Conservation (phyloP, 2,888 invertebrate genomes). For the Zygogramma bicolorata region DNA sequence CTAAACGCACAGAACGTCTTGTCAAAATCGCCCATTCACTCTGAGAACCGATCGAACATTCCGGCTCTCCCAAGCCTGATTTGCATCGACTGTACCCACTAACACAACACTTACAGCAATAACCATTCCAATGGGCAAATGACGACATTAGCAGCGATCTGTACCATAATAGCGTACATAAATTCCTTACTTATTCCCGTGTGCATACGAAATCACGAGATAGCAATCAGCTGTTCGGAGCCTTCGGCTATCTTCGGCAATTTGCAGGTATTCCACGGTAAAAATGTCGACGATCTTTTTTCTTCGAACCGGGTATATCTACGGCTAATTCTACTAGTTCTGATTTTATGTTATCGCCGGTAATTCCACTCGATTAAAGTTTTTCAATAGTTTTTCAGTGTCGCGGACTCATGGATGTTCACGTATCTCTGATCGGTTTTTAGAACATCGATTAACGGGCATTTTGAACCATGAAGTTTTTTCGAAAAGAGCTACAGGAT, state of each 20-base stretch:
- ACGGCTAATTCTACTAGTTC: background rate
- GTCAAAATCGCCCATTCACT: background rate
- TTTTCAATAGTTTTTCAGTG: background rate
- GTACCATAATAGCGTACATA: conserved; percentile 56
- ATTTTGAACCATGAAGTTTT: too few relatives aligned
- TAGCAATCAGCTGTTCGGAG: conserved; percentile 52
- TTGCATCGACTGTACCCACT: conserved; percentile 14
- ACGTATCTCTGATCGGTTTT: background rate
- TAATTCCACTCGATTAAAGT: background rate
- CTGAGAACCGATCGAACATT: conserved; percentile 2
- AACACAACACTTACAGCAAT: conserved; percentile 25
- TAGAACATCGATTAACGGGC: background rate
- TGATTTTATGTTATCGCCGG: conserved; percentile 3
- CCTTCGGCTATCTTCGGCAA: conserved; percentile 53
- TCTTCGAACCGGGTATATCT: background rate
- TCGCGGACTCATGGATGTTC: background rate
- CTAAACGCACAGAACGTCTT: background rate
- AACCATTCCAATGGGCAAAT: conserved; percentile 45
- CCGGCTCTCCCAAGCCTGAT: conserved; percentile 5
- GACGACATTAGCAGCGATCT: conserved; percentile 56
- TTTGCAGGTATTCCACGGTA: conserved; percentile 55
- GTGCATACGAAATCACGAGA: conserved; percentile 58
- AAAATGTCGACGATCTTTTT: conserved; percentile 49
- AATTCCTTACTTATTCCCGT: conserved; percentile 54
- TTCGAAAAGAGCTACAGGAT: too few relatives aligned